Percentiles rank a stretch among this genome's conserved stretches.
Evolutionary conservation across 2,113 vertebrate species (phyloP).

Genomic region (Chrysochloris asiatica): DNA sequence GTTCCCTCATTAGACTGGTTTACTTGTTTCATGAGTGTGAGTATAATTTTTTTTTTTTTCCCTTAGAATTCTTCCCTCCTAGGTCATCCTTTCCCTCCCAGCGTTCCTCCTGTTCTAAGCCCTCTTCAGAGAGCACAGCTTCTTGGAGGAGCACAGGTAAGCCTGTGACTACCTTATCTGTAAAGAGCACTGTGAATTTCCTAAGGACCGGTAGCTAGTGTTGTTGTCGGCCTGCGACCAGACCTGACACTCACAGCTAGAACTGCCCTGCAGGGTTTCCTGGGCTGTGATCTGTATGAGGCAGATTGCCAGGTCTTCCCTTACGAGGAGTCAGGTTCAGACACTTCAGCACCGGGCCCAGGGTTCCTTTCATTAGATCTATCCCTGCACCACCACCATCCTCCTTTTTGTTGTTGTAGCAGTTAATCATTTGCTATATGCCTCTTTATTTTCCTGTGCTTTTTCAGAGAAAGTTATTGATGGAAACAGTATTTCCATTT

Average conservation of each 20-base stretch:
- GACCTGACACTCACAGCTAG: too few relatives aligned
- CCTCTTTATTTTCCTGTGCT: background rate
- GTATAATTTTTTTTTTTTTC: background rate
- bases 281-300: background rate
- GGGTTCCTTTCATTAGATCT: background rate
- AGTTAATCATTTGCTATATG: background rate
- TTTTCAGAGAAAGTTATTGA: background rate
- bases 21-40: background rate
- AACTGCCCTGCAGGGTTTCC: background rate
- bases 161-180: background rate
- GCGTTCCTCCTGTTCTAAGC: slow-evolving; percentile 91
- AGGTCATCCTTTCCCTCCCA: slow-evolving; percentile 91
- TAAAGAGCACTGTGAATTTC: background rate
- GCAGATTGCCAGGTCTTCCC: background rate
- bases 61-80: slow-evolving; percentile 92
- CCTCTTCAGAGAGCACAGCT: slow-evolving; percentile 96
- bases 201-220: background rate
- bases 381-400: too few relatives aligned
- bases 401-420: background rate
- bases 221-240: background rate
- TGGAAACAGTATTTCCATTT: background rate
- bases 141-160: slow-evolving; percentile 88
- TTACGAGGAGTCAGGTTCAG: background rate
- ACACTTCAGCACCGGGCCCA: background rate
- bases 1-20: background rate